Base-by-base conservation (phyloP, 2,888 invertebrate genomes). In the Troides aeacus region DNA sequence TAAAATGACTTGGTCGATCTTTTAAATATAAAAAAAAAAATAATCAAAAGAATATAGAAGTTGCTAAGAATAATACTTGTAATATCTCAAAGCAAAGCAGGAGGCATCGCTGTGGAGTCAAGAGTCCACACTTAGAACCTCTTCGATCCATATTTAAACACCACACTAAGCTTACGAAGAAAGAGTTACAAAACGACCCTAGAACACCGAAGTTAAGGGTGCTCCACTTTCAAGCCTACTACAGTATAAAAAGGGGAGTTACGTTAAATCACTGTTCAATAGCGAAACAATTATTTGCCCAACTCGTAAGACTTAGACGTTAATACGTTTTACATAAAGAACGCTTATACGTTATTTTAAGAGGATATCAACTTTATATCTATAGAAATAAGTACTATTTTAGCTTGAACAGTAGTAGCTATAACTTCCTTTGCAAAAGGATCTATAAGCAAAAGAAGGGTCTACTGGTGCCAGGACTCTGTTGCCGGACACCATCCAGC, bases 181-280 rank as follows among this genome's bases (percentile, higher is more conserved):
- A 64, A 59, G 63, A 63, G 68, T 56, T 57, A 57, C 56, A 57
- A 46, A 64, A 39, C 56, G 21, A 18, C 57, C 57, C 23, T 17
- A 53, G 56, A 57, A 36, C 57, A 4, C 30, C 30, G 39, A 57
- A 64, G 58, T 58, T 36, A 50, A 68, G 59, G 56, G 64, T 46
- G 6, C 53, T 36, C 36, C 57, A 21, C 7, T n/a, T 50, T 24
- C 36, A 12, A 62, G 67, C 21, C 50, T 46, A 6, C 63, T 68
- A 50, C 63, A 68, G 58, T 39, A 64, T 63, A 58, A 68, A 68
- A 59, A 50, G 50, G 63, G 57, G 59, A 68, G 56, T 58, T 58
- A 59, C 21, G n/a, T 15, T n/a, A 4, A 63, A 63, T 50, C 59
- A n/a, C 24, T 58, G 36, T 21, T 57, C 64, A 57, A 63, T 59